A percentile compares a stretch with the other conserved stretches of the same genome.
These are phyloP conservation scores for Nymphalis io DNA, from an alignment of 1,140 invertebrate species.

Conservation along the genomic window DNA sequence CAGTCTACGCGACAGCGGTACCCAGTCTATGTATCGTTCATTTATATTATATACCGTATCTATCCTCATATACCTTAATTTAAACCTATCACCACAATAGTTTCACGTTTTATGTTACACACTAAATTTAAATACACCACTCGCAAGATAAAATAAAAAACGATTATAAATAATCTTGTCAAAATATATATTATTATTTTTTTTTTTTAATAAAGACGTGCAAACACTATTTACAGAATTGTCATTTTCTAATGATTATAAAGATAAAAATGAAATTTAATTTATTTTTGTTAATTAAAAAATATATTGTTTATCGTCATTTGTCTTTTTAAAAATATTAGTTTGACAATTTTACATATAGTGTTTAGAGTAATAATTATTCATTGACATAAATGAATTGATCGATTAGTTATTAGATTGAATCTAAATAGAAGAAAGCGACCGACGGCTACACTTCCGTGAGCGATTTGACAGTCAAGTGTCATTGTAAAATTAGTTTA, in stretches of 20 bases:
- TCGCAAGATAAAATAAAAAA: constrained; percentile 20
- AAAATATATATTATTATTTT: constrained; percentile 8
- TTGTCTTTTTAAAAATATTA: not conserved
- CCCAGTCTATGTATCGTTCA: constrained; percentile 15
- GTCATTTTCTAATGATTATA: not conserved
- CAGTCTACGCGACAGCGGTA: constrained; percentile 7
- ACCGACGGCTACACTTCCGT: not conserved
- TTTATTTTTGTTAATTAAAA: too few species aligned
- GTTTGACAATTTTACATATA: not conserved
- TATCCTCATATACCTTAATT: constrained; percentile 19
- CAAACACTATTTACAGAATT: constrained; percentile 1
- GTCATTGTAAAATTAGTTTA: not conserved
- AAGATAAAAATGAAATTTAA: too few species aligned
- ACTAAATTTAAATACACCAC: constrained; percentile 21
- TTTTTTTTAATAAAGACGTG: constrained; percentile 11
- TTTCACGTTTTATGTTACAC: constrained; percentile 12
- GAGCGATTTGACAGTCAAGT: not conserved
- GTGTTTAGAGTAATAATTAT: not conserved
- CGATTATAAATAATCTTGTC: constrained; percentile 16
- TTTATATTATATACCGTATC: constrained; percentile 8
- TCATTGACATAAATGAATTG: constrained; percentile 13
- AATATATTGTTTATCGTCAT: not conserved
- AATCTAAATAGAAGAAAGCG: constrained; percentile 3
- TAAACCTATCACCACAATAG: constrained; percentile 33
- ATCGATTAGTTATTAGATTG: constrained; percentile 3